Evolutionary conservation across 2,113 vertebrate species (phyloP).

Genomic region (Thomomys bottae): DNA sequence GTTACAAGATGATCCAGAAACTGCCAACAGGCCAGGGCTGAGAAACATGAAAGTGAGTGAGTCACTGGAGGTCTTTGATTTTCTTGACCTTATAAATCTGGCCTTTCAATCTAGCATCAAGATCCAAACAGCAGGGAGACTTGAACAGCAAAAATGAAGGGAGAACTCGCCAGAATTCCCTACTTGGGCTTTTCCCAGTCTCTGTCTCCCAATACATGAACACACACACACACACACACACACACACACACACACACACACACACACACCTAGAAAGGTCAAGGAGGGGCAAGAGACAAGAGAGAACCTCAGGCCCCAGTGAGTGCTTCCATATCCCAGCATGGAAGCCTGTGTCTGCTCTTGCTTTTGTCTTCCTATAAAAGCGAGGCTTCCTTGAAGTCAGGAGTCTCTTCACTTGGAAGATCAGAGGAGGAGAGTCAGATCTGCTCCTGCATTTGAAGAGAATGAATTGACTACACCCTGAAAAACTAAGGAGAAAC

Average conservation of each 20-base stretch:
- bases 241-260: too few species aligned
- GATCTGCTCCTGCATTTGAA: slow-evolving; percentile 72
- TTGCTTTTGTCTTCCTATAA: neutral
- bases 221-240: too few species aligned
- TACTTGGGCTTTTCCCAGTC: neutral
- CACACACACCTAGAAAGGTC: neutral
- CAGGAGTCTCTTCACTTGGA: slow-evolving; percentile 62
- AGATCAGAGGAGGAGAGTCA: slow-evolving; percentile 57
- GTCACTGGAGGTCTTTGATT: slow-evolving; percentile 69
- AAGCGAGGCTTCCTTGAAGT: slow-evolving; percentile 74
- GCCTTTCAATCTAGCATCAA: slow-evolving; percentile 67
- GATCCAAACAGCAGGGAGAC: slow-evolving; percentile 44
- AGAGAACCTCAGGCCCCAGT: neutral
- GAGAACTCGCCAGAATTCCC: neutral
- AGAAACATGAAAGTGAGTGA: slow-evolving; percentile 73
- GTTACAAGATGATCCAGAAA: slow-evolving; percentile 73
- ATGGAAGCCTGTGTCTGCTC: neutral
- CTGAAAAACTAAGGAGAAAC: slow-evolving; percentile 78
- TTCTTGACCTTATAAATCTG: slow-evolving; percentile 65
- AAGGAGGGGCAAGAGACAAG: neutral
- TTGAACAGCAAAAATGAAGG: neutral
- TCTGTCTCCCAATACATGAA: too few species aligned
- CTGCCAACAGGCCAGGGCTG: slow-evolving; percentile 56
- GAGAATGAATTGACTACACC: slow-evolving; percentile 75
- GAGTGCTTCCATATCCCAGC: neutral